Evolutionary conservation across 2,888 invertebrate genomes (phyloP).

Genomic region (Corythucha ciliata): DNA sequence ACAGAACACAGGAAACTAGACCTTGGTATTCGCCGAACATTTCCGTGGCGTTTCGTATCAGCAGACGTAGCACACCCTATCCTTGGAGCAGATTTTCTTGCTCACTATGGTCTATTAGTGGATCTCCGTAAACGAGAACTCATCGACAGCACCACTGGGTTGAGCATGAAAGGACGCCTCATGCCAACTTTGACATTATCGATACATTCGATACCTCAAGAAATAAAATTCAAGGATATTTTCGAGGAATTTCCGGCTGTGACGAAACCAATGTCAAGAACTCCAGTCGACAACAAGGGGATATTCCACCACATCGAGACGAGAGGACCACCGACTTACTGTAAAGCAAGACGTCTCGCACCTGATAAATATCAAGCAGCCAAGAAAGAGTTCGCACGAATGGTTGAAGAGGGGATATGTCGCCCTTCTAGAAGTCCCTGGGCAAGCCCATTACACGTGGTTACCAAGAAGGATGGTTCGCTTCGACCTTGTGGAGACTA

Average conservation of each 20-base stretch:
- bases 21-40: conserved; percentile 27
- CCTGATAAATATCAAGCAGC: conserved; percentile 35
- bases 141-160: conserved; percentile 9
- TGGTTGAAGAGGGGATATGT: conserved; percentile 36
- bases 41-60: conserved; percentile 19
- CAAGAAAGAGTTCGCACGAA: conserved; percentile 35
- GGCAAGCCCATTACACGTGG: conserved; percentile 37
- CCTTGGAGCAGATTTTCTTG: conserved; percentile 31
- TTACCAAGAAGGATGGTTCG: conserved; percentile 32
- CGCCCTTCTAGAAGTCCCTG: conserved; percentile 38
- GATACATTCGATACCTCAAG: too few relatives aligned
- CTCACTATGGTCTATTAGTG: conserved; percentile 8
- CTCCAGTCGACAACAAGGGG: conserved; percentile 9
- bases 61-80: conserved; percentile 11
- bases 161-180: not conserved
- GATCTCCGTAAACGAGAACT: conserved; percentile 6
- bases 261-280: not conserved
- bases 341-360: conserved; percentile 36
- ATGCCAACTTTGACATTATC: too few relatives aligned
- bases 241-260: conserved; percentile 3
- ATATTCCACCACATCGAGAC: conserved; percentile 33
- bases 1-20: conserved; percentile 18
- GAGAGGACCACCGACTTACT: conserved; percentile 37
- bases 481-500: conserved; percentile 41
- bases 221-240: conserved; percentile 2